Base-by-base conservation (phyloP, 2,888 invertebrate genomes). In the Leucoma salicis region DNA sequence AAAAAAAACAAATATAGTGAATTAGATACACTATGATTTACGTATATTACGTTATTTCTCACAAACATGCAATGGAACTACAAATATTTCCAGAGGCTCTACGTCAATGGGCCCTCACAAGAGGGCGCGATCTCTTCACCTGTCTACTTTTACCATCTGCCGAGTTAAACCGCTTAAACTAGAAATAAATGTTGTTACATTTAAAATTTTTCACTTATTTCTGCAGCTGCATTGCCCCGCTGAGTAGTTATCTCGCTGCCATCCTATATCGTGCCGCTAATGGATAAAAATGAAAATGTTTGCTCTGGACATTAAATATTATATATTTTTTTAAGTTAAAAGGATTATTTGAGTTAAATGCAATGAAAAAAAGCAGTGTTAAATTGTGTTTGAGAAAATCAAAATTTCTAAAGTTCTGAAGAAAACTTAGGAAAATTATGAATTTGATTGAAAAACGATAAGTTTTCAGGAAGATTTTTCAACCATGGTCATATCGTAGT, bases 101-200 rank as follows among this genome's bases (percentile, higher is more conserved):
- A 42, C 13, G 34, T 46, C 28, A 24, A 4, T 14, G 36, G 32
- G 34, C 18, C 25, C 36, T 34, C 37, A 42, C 33, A 38, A 28
- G 28, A 48, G 51, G 56, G 63, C 46, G 56, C 51, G 64, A 66
- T 58, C 63, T 63, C 60, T 65, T 74, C 73, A 69, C 77, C 74
- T 80, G 79, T 79, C 75, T 66, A 63, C 75, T 74, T 72, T 70
- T 63, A 54, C 58, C 60, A 63, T 62, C 68, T 68, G 57, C 59
- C 54, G 44, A 57, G 66, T 61, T 76, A 77, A 78, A 71, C 77
- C 75, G 74, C 74, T 78, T 78, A 78, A 70, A 53, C 53, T 63
- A 66, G 68, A 74, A 74, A 73, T 73, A 68, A 73, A 69, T 58
- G 67, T 68, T 73, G 58, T 71, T 74, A 67, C 70, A 66, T 59